phyloP scores from a whole-genome alignment of 2,113 vertebrate species.

The Felis chaus region DNA sequence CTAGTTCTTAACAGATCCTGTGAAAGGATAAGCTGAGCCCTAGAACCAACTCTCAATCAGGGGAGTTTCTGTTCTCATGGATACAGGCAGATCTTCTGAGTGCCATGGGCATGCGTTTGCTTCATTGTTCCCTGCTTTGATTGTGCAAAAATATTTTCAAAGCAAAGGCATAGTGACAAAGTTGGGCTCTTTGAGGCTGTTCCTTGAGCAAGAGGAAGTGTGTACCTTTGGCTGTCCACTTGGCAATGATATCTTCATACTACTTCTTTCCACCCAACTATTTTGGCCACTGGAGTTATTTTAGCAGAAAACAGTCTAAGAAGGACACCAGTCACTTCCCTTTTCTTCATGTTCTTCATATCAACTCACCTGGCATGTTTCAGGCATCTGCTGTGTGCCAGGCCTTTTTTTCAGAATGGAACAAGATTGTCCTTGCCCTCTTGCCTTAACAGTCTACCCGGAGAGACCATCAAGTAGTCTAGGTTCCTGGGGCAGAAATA shows the following conservation, averaged over 20 bases:
- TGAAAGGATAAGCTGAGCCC: neutral
- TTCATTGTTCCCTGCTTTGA: neutral
- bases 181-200: neutral
- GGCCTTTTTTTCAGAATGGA: slow-evolving; percentile 20
- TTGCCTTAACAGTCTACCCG: neutral
- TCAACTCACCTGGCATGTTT: neutral
- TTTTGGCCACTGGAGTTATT: neutral
- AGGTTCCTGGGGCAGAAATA: neutral
- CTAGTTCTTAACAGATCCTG: slow-evolving; percentile 7
- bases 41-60: neutral
- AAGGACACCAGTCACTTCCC: slow-evolving; percentile 1
- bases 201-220: neutral
- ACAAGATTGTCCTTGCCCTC: neutral
- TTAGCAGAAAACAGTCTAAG: slow-evolving; percentile 3
- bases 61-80: neutral
- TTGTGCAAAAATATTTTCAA: slow-evolving; percentile 38
- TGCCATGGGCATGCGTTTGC: neutral
- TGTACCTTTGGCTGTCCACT: neutral
- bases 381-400: neutral
- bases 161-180: neutral
- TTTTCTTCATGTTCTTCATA: slow-evolving; percentile 33
- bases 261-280: slow-evolving; percentile 45
- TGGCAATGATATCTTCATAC: neutral
- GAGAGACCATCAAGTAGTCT: neutral
- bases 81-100: neutral